These are phyloP conservation scores for Listronotus bonariensis DNA, from an alignment of 1,140 invertebrate genomes.

Conservation along the genomic window DNA sequence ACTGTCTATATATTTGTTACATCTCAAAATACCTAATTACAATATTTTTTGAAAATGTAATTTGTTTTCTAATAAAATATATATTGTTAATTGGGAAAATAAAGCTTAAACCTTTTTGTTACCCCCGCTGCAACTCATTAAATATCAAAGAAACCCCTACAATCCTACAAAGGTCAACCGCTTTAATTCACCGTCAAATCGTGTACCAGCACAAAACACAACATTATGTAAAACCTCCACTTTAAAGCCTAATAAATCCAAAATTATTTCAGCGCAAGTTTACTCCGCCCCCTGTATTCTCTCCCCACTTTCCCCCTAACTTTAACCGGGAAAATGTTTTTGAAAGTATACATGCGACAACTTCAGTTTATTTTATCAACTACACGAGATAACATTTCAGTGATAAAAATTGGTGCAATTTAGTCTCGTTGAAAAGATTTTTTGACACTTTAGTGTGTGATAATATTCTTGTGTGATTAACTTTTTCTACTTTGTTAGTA, in stretches of 20 bases:
- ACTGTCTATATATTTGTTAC: no score
- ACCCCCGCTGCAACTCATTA: not conserved
- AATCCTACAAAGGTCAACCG: slow-evolving; percentile 15
- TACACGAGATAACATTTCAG: slow-evolving; percentile 19
- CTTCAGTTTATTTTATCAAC: slow-evolving; percentile 30
- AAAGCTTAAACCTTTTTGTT: no score
- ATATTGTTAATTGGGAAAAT: no score
- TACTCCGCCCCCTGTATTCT: slow-evolving; percentile 13
- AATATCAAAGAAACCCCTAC: not conserved
- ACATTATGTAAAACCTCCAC: slow-evolving; percentile 36
- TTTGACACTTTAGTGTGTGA: not conserved
- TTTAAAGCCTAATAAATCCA: slow-evolving; percentile 30
- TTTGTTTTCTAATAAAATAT: no score
- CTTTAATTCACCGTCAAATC: slow-evolving; percentile 28
- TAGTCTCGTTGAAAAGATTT: slow-evolving; percentile 10
- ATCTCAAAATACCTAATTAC: no score
- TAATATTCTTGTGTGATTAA: no score
- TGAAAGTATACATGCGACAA: slow-evolving; percentile 22
- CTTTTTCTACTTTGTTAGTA: not conserved
- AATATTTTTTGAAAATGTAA: no score
- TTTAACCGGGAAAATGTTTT: slow-evolving; percentile 25
- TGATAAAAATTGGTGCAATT: slow-evolving; percentile 31
- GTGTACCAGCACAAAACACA: slow-evolving; percentile 34
- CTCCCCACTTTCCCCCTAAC: slow-evolving; percentile 2
- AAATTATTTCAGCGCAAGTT: slow-evolving; percentile 23